These are phyloP conservation scores for Ornithorhynchus anatinus DNA, from an alignment of 2,113 vertebrate genomes.

Conservation along the genomic window DNA sequence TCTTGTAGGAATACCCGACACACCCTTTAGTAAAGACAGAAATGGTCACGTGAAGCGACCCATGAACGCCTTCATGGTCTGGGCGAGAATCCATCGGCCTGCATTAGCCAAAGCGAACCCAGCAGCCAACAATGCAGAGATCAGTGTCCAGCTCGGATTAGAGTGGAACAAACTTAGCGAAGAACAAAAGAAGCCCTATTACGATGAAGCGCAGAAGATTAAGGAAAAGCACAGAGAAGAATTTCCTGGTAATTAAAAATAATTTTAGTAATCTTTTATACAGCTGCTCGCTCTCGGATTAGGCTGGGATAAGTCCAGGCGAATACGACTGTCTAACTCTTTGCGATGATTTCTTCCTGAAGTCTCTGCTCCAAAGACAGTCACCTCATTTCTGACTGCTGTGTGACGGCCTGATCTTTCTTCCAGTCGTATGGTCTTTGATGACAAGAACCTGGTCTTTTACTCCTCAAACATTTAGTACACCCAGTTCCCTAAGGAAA, in stretches of 20 bases:
- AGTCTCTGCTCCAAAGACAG: no score
- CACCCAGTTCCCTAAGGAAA: no score
- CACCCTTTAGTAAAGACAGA: constrained; percentile 70
- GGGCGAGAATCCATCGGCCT: constrained; percentile 78
- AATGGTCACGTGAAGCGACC: constrained; percentile 80
- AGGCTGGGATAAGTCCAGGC: no score
- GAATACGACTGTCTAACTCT: no score
- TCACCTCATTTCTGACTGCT: no score
- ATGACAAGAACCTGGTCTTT: no score
- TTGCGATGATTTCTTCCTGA: no score
- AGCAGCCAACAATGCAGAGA: constrained; percentile 65
- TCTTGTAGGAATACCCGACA: constrained; percentile 73
- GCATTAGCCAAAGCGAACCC: constrained; percentile 74
- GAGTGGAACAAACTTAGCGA: constrained; percentile 85
- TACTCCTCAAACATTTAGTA: no score
- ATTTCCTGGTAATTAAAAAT: constrained; percentile 80
- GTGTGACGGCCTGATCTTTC: no score
- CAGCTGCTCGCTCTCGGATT: background rate
- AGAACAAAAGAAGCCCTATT: constrained; percentile 85
- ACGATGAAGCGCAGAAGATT: constrained; percentile 78
- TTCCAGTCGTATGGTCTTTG: no score
- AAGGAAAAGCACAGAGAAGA: constrained; percentile 77
- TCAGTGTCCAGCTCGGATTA: constrained; percentile 77
- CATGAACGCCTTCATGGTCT: constrained; percentile 88
- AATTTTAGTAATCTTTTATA: no score